These are phyloP conservation scores for Cephus pulcher DNA, from an alignment of 2,888 invertebrate species.

Conservation along the genomic window DNA sequence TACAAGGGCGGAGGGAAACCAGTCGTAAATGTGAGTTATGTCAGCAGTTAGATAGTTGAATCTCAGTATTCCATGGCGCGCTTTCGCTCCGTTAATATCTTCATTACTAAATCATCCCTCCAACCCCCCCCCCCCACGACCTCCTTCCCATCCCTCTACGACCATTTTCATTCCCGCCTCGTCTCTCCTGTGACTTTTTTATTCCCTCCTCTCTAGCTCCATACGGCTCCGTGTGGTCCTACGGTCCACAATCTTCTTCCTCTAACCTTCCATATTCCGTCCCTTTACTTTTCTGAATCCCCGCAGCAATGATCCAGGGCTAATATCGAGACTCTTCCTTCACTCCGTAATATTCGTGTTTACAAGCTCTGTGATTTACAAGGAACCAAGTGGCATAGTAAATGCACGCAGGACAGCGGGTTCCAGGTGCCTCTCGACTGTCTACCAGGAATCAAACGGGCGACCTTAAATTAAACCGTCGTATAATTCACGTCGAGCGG, in stretches of 20 bases:
- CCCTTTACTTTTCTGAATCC: background rate
- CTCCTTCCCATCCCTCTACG: slow-evolving; percentile 20
- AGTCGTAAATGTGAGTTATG: slow-evolving; percentile 65
- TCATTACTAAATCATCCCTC: slow-evolving; percentile 65
- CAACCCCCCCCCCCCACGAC: slow-evolving; percentile 29
- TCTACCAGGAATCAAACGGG: slow-evolving; percentile 57
- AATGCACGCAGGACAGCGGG: background rate
- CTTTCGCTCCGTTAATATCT: slow-evolving; percentile 64
- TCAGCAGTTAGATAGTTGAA: slow-evolving; percentile 65
- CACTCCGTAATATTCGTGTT: background rate
- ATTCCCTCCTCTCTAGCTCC: background rate
- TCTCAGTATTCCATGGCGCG: slow-evolving; percentile 65
- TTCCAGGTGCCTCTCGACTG: slow-evolving; percentile 26
- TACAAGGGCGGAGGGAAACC: slow-evolving; percentile 18
- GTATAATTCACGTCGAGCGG: slow-evolving; percentile 60
- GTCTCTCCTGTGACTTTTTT: slow-evolving; percentile 25
- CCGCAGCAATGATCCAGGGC: background rate
- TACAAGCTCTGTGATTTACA: background rate
- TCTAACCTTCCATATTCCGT: background rate
- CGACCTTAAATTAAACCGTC: slow-evolving; percentile 62
- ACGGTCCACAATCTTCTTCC: too few species aligned
- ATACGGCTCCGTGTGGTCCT: too few species aligned
- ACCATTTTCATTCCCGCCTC: slow-evolving; percentile 45
- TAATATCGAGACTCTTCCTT: background rate
- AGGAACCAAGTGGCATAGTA: background rate